Conservation (phyloP, 2,888 invertebrate species). For the Drosophila limbata region DNA sequence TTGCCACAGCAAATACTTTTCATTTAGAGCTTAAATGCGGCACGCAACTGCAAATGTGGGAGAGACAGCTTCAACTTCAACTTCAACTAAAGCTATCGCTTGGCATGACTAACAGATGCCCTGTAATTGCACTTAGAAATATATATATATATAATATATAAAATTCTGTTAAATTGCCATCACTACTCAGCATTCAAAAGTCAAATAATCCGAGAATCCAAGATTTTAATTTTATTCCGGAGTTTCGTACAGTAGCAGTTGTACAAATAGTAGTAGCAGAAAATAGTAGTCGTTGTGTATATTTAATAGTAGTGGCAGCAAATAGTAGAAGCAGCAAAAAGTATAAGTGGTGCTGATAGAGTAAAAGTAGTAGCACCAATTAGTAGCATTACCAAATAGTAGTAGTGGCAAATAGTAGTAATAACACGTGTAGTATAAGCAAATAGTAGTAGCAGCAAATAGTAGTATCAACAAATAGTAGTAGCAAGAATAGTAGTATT, state of each 20-base stretch:
- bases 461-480: neutral
- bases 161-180: too few relatives aligned
- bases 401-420: neutral
- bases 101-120: slow-evolving; percentile 9
- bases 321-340: too few relatives aligned
- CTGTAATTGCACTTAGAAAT: slow-evolving; percentile 15
- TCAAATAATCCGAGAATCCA: too few relatives aligned
- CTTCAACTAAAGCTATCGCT: neutral
- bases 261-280: too few relatives aligned
- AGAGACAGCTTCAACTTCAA: slow-evolving; percentile 4
- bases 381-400: too few relatives aligned
- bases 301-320: neutral
- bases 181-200: too few relatives aligned
- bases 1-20: slow-evolving; percentile 40
- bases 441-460: neutral
- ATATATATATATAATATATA: too few relatives aligned
- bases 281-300: neutral
- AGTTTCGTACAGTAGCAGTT: too few relatives aligned
- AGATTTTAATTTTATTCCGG: too few relatives aligned
- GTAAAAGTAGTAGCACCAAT: too few relatives aligned
- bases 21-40: slow-evolving; percentile 47
- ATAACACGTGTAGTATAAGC: neutral
- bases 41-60: slow-evolving; percentile 40
- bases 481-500: neutral
- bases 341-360: too few relatives aligned